phyloP scores from a whole-genome alignment of 2,113 vertebrate genomes.

The Phoxinus phoxinus region DNA sequence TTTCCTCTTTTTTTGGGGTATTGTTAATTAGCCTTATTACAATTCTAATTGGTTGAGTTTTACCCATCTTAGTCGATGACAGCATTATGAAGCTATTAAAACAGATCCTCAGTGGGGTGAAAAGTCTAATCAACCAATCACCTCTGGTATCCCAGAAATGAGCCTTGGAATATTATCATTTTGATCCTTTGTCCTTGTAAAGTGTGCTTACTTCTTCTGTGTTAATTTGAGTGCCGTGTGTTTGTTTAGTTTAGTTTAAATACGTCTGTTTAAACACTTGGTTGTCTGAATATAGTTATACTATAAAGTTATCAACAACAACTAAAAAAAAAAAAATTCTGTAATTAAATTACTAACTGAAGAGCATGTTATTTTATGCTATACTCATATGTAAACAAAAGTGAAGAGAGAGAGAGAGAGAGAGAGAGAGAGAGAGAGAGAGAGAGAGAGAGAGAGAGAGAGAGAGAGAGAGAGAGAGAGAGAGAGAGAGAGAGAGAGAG shows the following conservation, averaged over 20 bases:
- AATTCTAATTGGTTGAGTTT: conserved; percentile 82
- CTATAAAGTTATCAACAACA: background rate
- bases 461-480: background rate
- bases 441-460: background rate
- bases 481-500: background rate
- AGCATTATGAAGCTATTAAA: conserved; percentile 80
- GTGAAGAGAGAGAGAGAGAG: background rate
- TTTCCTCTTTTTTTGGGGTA: conserved; percentile 83
- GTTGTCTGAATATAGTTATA: conserved; percentile 8
- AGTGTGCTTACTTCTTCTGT: conserved; percentile 50
- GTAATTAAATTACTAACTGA: background rate
- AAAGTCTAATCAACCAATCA: conserved; percentile 81
- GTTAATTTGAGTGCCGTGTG: background rate
- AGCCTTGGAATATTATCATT: conserved; percentile 71
- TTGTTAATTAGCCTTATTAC: conserved; percentile 96
- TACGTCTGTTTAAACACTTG: conserved; percentile 8
- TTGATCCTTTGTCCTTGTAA: conserved; percentile 76
- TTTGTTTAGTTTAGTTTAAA: conserved; percentile 34
- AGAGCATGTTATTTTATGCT: background rate
- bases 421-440: background rate
- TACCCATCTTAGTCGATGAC: conserved; percentile 72
- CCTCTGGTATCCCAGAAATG: conserved; percentile 76
- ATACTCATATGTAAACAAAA: conserved; percentile 24
- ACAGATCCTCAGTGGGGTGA: conserved; percentile 71
- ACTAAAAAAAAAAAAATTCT: background rate